Evolutionary conservation across 2,888 invertebrate genomes (phyloP).

Genomic region (Philhelius pedissequus): DNA sequence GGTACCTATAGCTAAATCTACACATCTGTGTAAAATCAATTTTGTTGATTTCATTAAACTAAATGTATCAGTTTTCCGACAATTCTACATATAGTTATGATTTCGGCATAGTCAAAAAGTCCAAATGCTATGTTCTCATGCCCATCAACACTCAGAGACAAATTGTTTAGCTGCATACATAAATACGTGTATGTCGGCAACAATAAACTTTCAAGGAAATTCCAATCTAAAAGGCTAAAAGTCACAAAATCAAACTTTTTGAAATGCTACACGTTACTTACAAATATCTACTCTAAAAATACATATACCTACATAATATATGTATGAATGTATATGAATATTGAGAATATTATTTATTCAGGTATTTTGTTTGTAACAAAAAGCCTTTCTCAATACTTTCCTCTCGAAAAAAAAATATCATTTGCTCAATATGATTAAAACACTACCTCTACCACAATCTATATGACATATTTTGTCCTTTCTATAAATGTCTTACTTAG

Average conservation of each 20-base stretch:
- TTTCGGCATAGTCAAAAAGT: background rate
- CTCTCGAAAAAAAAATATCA: no score
- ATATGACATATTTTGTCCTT: background rate
- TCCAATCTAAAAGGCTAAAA: background rate
- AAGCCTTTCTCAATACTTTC: background rate
- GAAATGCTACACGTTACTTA: no score
- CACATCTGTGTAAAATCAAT: background rate
- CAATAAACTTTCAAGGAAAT: background rate
- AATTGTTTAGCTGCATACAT: no score
- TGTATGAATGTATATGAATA: background rate
- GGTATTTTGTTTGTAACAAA: background rate
- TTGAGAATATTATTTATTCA: background rate
- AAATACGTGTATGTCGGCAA: no score
- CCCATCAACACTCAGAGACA: background rate
- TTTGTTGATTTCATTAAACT: background rate
- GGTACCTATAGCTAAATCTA: no score
- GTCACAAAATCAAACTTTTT: background rate
- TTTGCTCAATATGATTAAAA: background rate
- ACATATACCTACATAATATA: no score
- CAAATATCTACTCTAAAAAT: no score
- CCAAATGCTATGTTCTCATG: background rate
- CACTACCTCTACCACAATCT: no score
- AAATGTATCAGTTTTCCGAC: background rate
- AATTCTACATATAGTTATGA: background rate
- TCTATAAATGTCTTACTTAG: conserved; percentile 32